Evolutionary conservation across 2,888 invertebrate genomes (phyloP), one percentile per base, ranked within the genome.

Genomic region (Kryphioiulus occultus): DNA sequence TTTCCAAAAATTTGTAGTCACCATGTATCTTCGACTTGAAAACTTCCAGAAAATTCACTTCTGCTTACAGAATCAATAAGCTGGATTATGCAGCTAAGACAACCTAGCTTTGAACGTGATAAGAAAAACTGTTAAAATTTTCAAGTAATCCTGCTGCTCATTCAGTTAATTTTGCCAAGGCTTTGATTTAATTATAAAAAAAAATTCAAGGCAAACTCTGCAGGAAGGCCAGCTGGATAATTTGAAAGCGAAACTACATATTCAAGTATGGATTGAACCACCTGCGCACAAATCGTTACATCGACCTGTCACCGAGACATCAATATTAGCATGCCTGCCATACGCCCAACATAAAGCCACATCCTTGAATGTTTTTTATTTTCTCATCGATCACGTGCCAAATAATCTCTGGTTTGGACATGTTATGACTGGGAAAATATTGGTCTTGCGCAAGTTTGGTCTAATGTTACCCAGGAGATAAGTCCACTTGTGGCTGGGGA

Each of bases 261-360:
- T n/a, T 7, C 35, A 7, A 35, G 7, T 35, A 47, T 47, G 47
- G 47, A 47, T 47, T 47, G 17, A 47, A 12, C 47, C 47, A 47
- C 47, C 47, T 59, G 59, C 59, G n/a, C 22, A n/a, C n/a, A n/a
- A 59, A 59, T 59, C 59, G 59, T 59, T 59, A 59, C 59, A 59
- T 59, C 59, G 59, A 59, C 59, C 59, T 59, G 59, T 59, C 59
- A 59, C 59, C 59, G 19, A 59, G 59, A 59, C 59, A 59, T 59
- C 59, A 59, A 59, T n/a, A 59, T 59, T 59, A 59, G 59, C 22
- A 59, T 59, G 59, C 59, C 53, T 53, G 42, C 17, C 53, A 0
- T 53, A 53, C 53, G 19, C 53, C 53, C 53, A 53, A 53, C 17
- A 59, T 5, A 59, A 47, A 47, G 3, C n/a, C n/a, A n/a, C 15